Conservation (phyloP, 2,113 vertebrate species). For the Columbina picui region DNA sequence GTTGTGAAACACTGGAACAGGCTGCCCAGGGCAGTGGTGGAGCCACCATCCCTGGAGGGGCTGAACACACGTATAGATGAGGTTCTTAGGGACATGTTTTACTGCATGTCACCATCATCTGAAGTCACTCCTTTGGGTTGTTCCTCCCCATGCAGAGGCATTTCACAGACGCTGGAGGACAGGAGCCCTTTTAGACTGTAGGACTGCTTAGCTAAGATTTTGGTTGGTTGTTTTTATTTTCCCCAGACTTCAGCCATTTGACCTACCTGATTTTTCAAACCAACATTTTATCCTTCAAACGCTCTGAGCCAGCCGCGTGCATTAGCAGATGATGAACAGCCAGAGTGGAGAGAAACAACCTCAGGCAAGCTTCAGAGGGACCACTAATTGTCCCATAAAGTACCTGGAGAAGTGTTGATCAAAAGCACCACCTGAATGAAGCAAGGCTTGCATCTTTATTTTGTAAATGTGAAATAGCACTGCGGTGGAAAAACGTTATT, state of each 20-base stretch:
- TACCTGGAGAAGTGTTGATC: background rate
- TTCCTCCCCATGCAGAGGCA: background rate
- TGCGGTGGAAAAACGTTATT: background rate
- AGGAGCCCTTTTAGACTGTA: background rate
- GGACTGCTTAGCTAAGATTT: background rate
- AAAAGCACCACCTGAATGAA: background rate
- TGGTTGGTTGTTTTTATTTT: background rate
- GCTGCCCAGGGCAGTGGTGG: no score
- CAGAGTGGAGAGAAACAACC: background rate
- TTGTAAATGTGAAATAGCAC: background rate
- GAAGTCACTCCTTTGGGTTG: fast-evolving
- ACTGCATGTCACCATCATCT: fast-evolving
- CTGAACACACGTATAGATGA: no score
- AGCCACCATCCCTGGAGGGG: no score
- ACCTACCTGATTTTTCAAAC: background rate
- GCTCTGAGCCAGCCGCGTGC: background rate
- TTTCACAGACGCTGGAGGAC: background rate
- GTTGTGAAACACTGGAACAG: no score
- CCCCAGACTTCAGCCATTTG: background rate
- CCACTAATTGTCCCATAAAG: background rate
- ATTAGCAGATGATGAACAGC: background rate
- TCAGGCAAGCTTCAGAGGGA: background rate
- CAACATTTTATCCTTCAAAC: background rate
- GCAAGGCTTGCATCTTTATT: background rate
- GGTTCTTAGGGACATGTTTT: no score